Evolutionary conservation across 2,113 vertebrate species (phyloP).

Genomic region (Mola mola): DNA sequence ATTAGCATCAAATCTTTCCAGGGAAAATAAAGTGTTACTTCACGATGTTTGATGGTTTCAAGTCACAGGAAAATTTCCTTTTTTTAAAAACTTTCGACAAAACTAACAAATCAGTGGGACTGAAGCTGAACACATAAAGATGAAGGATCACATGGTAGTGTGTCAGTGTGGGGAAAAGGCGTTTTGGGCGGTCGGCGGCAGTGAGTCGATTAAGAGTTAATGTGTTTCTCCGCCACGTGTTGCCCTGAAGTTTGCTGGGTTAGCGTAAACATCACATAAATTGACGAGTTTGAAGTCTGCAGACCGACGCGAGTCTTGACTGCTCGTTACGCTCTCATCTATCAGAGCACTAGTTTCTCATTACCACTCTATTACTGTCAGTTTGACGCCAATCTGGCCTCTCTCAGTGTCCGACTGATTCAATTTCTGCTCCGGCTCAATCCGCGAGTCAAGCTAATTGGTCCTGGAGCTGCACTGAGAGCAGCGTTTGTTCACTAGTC

Average conservation of each 20-base stretch:
- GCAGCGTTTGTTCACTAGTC: background rate
- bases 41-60: no score
- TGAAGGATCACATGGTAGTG: background rate
- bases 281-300: background rate
- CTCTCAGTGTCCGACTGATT: conserved; percentile 22
- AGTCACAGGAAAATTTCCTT: no score
- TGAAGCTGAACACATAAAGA: background rate
- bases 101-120: no score
- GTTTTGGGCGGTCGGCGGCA: no score
- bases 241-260: background rate
- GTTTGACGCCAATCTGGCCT: conserved; percentile 9
- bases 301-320: background rate
- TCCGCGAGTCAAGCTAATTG: background rate
- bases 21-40: no score
- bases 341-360: background rate
- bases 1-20: no score
- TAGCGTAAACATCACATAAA: background rate
- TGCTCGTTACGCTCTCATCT: background rate
- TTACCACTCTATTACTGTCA: conserved; percentile 32
- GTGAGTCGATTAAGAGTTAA: no score
- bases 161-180: no score
- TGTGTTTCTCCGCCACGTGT: background rate
- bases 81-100: no score
- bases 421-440: conserved; percentile 2
- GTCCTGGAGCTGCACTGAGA: conserved; percentile 5